Evolutionary conservation across 37 sponge, comb jelly and placozoan species (phyloP), one percentile per base, ranked within the genome.

Genomic region (Geodia barretti): DNA sequence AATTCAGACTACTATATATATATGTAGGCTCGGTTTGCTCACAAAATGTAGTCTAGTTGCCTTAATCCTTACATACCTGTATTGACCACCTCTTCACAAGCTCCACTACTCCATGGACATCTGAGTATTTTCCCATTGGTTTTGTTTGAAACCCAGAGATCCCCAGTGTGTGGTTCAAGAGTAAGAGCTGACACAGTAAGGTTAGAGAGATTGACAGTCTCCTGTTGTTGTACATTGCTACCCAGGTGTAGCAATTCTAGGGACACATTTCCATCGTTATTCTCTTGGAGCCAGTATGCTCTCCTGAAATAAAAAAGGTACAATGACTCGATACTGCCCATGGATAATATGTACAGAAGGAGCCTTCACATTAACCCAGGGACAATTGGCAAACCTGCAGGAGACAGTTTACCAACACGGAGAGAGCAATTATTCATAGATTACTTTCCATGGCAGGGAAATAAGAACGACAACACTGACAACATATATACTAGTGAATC

Each of bases 41-140:
- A n/a, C n/a, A n/a, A n/a, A n/a, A n/a, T n/a, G n/a, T n/a, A n/a
- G n/a, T n/a, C n/a, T n/a, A n/a, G n/a, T n/a, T n/a, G n/a, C n/a
- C n/a, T n/a, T n/a, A n/a, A n/a, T 47, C 14, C 11, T 47, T 47
- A 47, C 54, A 47, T 47, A 30, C 35, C 35, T 68, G 68, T 47
- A 79, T 64, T 24, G 8, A 81, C 72, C 28, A 69, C 72, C 39
- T 43, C 62, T 4, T 3, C 4, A 60, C 82, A 81, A 39, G 30
- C 29, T 21, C 38, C 62, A 62, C 33, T 61, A 0, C 40, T 59
- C 2, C 37, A 7, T 23, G 34, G 4, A 60, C 91, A 91, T 11
- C 69, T 60, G 37, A 77, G 42, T 28, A 91, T 91, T 72, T 86
- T 43, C 32, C 83, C 87, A 72, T 54, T 81, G 21, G 0, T 19